Evolutionary conservation across 2,888 invertebrate genomes (phyloP), one percentile per base, ranked within the genome.

Genomic region (Rosalia funebris): DNA sequence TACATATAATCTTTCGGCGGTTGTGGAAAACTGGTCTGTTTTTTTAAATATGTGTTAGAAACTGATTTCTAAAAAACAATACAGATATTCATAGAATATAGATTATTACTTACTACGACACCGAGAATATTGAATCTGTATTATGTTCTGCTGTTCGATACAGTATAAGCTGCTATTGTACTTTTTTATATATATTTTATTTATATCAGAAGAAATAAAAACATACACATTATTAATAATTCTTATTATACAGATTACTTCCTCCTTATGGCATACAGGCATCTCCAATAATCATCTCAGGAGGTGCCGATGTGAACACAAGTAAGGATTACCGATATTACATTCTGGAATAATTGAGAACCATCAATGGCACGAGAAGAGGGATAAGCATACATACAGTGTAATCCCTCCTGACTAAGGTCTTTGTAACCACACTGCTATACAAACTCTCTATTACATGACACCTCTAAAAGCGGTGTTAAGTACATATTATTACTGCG

Each of bases 311-410:
- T 65, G 65, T 62, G 65, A 65, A 68, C 63, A 65, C 62, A 61
- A 62, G 68, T 74, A 69, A 70, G 74, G 79, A 78, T 79, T 79
- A 79, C 77, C 70, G 76, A 79, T 79, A 79, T 79, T 79, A 79
- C 79, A 71, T 76, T 75, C 77, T 69, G 69, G 72, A 72, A 75
- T 77, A 79, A 79, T 79, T 79, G 79, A 77, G 75, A 71, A 63
- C 72, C 76, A 71, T 79, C 79, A 79, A 79, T 78, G 70, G 75
- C 71, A 59, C 58, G 62, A 57, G 50, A 55, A 66, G 63, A 63
- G 66, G 69, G 72, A 72, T 72, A 68, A 71, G 71, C 70, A 70
- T 69, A 69, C 65, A 70, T 55, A 65, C 63, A 46, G 45, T 50
- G 62, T 67, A 67, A 67, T 67, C 67, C 64, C 44, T 34, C 59